A percentile compares a stretch with the other conserved stretches of the same genome.
These are phyloP conservation scores for Zosterops japonicus DNA, from an alignment of 2,113 vertebrate genomes.

Conservation along the genomic window DNA sequence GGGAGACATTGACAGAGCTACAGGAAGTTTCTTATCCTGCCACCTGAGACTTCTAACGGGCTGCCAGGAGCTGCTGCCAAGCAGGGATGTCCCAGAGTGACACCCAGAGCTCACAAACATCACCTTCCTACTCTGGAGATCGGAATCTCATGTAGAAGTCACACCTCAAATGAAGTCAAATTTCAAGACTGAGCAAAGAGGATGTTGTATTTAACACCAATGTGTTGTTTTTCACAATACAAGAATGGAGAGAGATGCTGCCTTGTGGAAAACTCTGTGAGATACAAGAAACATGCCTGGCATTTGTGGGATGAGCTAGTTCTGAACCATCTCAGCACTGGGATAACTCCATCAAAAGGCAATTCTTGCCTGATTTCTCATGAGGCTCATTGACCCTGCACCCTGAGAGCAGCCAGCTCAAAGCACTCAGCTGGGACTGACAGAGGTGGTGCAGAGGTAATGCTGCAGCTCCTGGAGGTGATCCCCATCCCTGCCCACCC, in stretches of 20 bases:
- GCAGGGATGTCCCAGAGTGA: background rate
- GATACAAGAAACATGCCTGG: background rate
- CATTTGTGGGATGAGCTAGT: background rate
- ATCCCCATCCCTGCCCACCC: background rate
- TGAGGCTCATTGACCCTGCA: background rate
- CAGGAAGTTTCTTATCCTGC: slow-evolving; percentile 15
- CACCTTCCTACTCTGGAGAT: background rate
- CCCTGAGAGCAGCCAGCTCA: background rate
- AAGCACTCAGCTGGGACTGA: background rate
- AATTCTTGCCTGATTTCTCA: background rate
- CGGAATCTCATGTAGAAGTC: background rate
- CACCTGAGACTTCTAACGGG: background rate
- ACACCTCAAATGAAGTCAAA: background rate
- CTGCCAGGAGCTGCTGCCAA: background rate
- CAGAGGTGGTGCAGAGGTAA: background rate
- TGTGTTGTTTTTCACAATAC: background rate
- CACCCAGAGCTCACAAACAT: background rate
- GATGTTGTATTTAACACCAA: background rate
- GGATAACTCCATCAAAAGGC: background rate
- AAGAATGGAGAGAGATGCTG: background rate
- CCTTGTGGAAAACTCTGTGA: background rate
- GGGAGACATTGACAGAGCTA: background rate
- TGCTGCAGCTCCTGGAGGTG: background rate
- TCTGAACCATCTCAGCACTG: background rate
- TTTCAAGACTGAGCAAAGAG: background rate